These are phyloP conservation scores for Cydia fagiglandana DNA, from an alignment of 1,140 invertebrate species.

Conservation along the genomic window DNA sequence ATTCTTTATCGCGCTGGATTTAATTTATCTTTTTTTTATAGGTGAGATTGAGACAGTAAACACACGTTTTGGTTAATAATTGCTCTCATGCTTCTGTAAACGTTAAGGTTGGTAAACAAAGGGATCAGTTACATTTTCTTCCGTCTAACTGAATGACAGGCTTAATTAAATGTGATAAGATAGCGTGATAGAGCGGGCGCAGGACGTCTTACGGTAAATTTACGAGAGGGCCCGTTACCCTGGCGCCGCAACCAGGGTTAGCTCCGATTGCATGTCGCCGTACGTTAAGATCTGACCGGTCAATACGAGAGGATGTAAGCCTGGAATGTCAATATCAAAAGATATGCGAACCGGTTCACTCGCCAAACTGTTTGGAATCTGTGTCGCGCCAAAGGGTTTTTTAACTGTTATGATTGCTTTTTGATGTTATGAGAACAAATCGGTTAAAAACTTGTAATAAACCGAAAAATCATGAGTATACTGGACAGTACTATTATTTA, in stretches of 20 bases:
- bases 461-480: too few relatives aligned
- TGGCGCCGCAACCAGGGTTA: slow-evolving; percentile 13
- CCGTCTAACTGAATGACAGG: background rate
- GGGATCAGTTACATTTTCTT: background rate
- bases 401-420: slow-evolving; percentile 21
- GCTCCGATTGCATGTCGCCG: slow-evolving; percentile 14
- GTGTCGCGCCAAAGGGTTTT: slow-evolving; percentile 15
- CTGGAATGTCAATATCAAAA: slow-evolving; percentile 16
- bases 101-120: background rate
- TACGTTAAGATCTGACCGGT: background rate
- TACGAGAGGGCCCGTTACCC: slow-evolving; percentile 25
- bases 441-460: background rate
- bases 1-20: too few relatives aligned
- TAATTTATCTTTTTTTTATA: too few relatives aligned
- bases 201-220: slow-evolving; percentile 25
- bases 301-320: slow-evolving; percentile 16
- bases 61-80: background rate
- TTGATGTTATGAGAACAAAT: background rate
- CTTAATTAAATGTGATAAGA: slow-evolving; percentile 1
- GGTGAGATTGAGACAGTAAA: too few relatives aligned
- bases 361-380: background rate
- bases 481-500: too few relatives aligned
- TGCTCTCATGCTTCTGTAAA: background rate
- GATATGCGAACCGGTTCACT: slow-evolving; percentile 19
- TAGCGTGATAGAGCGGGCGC: background rate